phyloP scores from a whole-genome alignment of 2,888 invertebrate genomes.

The Ornithoptera priamus region DNA sequence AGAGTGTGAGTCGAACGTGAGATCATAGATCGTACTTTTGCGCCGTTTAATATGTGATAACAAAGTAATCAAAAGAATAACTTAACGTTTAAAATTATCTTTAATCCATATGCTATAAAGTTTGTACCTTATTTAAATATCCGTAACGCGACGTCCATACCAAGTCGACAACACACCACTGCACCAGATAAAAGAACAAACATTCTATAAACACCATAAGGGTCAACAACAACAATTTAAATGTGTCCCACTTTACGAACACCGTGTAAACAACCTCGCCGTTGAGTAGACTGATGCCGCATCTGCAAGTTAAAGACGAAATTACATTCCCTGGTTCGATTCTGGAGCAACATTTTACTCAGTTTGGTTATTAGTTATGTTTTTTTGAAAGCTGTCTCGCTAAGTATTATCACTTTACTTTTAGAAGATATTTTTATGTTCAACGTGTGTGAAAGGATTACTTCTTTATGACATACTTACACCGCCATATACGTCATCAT shows the following conservation, averaged over 20 bases:
- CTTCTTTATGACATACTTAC: constrained; percentile 41
- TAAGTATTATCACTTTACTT: too few species aligned
- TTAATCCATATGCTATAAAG: background rate
- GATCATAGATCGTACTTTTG: too few species aligned
- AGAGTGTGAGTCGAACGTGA: too few species aligned
- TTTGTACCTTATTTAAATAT: too few species aligned
- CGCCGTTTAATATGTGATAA: too few species aligned
- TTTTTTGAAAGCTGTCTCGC: too few species aligned
- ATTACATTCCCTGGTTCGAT: background rate
- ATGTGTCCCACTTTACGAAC: constrained; percentile 33
- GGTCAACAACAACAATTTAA: constrained; percentile 33
- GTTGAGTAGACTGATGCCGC: constrained; percentile 36
- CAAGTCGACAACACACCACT: constrained; percentile 39
- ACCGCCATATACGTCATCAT: constrained; percentile 37
- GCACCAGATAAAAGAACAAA: constrained; percentile 35
- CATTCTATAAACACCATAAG: constrained; percentile 31
- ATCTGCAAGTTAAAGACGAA: constrained; percentile 37
- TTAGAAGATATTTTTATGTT: too few species aligned
- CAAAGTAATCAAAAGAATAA: too few species aligned
- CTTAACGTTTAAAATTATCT: too few species aligned
- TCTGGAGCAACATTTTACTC: too few species aligned
- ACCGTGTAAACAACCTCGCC: constrained; percentile 45
- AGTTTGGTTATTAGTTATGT: too few species aligned
- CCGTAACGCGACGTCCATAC: constrained; percentile 30
- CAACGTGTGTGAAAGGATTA: constrained; percentile 1